Percentiles rank a stretch among this genome's conserved stretches.
Conservation (phyloP, 2,113 vertebrate genomes). For the Mesembrinibis cayennensis region DNA sequence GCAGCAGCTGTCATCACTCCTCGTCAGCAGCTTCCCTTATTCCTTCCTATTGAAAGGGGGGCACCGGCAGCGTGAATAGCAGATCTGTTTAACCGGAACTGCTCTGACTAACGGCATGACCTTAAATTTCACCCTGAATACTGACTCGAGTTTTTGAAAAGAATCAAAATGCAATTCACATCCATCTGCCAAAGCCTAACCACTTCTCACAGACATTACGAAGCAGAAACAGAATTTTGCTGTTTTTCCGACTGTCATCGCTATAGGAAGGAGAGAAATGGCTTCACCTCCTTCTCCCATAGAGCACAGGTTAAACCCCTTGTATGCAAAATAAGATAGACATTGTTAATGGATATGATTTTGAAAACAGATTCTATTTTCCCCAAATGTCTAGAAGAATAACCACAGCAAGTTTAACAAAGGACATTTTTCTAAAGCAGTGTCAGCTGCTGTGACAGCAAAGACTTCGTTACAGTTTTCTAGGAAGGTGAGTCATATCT, state of each 20-base stretch:
- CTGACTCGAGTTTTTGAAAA: background rate
- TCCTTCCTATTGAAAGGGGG: background rate
- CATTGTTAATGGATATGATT: background rate
- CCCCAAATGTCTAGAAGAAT: background rate
- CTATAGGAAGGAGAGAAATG: background rate
- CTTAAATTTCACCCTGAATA: slow-evolving; percentile 22
- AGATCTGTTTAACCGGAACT: slow-evolving; percentile 41
- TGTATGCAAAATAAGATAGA: background rate
- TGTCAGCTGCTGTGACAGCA: background rate
- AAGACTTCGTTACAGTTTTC: background rate
- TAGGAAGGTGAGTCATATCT: background rate
- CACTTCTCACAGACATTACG: fast-evolving
- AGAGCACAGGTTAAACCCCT: background rate
- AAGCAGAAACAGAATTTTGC: background rate
- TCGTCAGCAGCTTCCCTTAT: slow-evolving; percentile 35
- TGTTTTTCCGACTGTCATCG: background rate
- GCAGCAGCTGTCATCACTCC: slow-evolving; percentile 41
- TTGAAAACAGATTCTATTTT: background rate
- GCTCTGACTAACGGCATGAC: background rate
- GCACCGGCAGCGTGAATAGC: background rate
- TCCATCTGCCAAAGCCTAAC: background rate
- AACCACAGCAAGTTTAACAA: background rate
- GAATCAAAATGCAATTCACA: slow-evolving; percentile 15
- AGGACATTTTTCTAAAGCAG: background rate
- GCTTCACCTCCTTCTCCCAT: background rate